Conservation (phyloP, 1,140 invertebrate species). For the Saccostrea cuccullata region DNA sequence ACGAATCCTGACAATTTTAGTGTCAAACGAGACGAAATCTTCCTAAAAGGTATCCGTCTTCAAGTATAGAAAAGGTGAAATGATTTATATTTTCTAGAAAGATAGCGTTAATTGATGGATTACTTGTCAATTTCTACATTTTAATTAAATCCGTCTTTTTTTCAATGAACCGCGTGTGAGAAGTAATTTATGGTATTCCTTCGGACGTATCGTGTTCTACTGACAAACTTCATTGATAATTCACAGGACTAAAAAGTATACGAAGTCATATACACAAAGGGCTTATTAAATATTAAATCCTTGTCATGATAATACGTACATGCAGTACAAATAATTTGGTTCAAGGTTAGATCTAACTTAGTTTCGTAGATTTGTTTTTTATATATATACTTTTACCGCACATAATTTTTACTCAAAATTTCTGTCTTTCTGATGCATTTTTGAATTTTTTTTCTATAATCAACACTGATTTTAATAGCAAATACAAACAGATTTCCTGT, state of each 20-base stretch:
- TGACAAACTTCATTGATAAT: background rate
- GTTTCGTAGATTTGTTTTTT: no score
- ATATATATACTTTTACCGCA: no score
- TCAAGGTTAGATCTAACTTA: no score
- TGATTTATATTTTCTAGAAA: background rate
- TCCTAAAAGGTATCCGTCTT: background rate
- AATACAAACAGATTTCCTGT: no score
- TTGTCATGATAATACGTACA: no score
- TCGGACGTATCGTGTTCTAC: background rate
- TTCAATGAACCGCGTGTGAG: background rate
- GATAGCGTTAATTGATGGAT: background rate
- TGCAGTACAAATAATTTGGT: no score
- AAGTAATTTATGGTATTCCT: background rate
- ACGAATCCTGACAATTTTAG: background rate
- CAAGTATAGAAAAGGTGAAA: background rate
- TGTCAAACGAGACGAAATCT: background rate
- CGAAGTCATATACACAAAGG: no score
- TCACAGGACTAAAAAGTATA: background rate
- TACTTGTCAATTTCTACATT: background rate
- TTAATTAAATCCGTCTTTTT: constrained; percentile 1
- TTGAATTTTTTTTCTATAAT: no score
- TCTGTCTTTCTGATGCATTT: no score
- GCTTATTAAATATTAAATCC: no score
- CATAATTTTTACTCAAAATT: no score
- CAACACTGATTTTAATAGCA: no score